A percentile compares a stretch with the other conserved stretches of the same genome.
These are phyloP conservation scores for Coptotermes formosanus DNA, from an alignment of 1,140 invertebrate species.

Conservation along the genomic window DNA sequence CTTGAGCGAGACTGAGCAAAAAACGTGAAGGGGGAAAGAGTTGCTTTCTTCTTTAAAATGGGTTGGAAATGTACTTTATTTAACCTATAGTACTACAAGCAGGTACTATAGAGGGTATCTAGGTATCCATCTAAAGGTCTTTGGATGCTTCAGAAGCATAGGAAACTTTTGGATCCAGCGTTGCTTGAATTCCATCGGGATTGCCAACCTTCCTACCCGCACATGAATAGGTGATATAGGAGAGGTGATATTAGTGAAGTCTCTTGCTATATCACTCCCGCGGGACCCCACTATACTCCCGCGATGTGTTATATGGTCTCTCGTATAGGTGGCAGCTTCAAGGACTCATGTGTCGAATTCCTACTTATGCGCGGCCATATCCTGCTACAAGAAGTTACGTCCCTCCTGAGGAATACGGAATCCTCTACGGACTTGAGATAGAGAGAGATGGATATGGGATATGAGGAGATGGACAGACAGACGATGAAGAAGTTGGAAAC, in stretches of 20 bases:
- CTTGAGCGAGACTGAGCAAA: neutral
- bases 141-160: constrained; percentile 8
- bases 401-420: constrained; percentile 17
- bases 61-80: neutral
- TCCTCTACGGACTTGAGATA: neutral
- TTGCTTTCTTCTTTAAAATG: neutral
- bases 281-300: neutral
- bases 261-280: constrained; percentile 22
- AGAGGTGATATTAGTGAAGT: constrained; percentile 28
- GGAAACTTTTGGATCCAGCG: neutral
- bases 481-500: constrained; percentile 6
- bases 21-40: neutral
- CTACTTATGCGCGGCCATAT: constrained; percentile 25
- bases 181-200: constrained; percentile 23
- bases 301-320: constrained; percentile 27
- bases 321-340: constrained; percentile 15
- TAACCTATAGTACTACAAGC: neutral
- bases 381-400: constrained; percentile 22
- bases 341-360: constrained; percentile 27
- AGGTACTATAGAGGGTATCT: neutral
- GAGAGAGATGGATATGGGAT: constrained; percentile 20
- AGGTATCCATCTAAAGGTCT: constrained; percentile 12
- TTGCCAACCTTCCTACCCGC: constrained; percentile 14
- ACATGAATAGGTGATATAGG: constrained; percentile 28
- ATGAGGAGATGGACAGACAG: neutral